Evolutionary conservation across 2,888 invertebrate genomes (phyloP), one percentile per base, ranked within the genome.

Genomic region (Dicranocentrus wangi): DNA sequence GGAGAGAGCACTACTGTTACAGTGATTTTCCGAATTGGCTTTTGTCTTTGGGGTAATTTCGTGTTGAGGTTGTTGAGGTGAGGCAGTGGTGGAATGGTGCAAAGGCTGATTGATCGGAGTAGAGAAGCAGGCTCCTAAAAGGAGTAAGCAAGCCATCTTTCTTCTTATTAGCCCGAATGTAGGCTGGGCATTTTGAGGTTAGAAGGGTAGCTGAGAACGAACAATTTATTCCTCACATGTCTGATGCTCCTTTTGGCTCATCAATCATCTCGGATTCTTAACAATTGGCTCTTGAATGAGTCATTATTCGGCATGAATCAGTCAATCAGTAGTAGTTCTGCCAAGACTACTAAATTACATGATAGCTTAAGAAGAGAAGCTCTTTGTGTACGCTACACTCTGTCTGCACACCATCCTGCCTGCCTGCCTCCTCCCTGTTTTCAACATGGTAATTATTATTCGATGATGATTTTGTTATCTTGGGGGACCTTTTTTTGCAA

Each of bases 241-340:
- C 60, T 60, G 7, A 47, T 7, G 2, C 65, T 69, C 55, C 13
- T 68, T 75, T 25, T 27, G n/a, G 43, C 70, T 78, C 78, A 78
- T 78, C 78, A 78, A 78, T 78, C 78, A 78, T 78, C 42, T 42
- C 55, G n/a, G 55, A 39, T 70, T 53, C 17, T 43, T 43, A 65
- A 58, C 70, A 78, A 65, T 78, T 63, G 55, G 53, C 53, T 71
- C 70, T 66, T 71, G 63, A 70, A 70, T 71, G 71, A 78, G 78
- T 78, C 78, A 71, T 78, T 70, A 79, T 66, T 66, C 66, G 66
- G 79, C 63, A 72, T 72, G 79, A 68, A 79, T 79, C 79, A 72
- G 79, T 72, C 79, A 79, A 79, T 79, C 77, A 77, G 66, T 60
- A 77, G 66, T 60, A 65, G 65, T 65, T 78, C 71, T 79, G 78